phyloP scores from a whole-genome alignment of 2,113 vertebrate genomes.

The Mesembrinibis cayennensis region DNA sequence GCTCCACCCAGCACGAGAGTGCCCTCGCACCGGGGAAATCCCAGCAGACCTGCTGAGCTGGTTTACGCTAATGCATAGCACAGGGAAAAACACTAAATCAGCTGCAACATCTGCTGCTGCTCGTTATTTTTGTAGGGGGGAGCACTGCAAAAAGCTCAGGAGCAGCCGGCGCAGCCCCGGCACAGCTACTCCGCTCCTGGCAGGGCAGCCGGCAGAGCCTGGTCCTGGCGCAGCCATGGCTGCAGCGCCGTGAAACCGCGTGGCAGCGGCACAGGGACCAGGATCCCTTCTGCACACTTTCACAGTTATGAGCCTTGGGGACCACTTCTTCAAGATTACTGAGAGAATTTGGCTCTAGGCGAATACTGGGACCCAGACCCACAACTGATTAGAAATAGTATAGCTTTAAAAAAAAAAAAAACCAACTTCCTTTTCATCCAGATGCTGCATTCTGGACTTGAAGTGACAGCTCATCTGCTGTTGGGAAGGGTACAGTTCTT shows the following conservation, averaged over 20 bases:
- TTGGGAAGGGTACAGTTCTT: neutral
- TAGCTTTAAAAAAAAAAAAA: neutral
- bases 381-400: neutral
- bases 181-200: neutral
- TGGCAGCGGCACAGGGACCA: neutral
- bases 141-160: neutral
- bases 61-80: neutral
- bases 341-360: neutral
- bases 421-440: neutral
- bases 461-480: neutral
- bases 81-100: neutral
- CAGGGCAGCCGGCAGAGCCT: neutral
- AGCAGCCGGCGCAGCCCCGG: neutral
- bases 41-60: neutral
- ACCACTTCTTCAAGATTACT: neutral
- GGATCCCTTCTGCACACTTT: rapidly evolving
- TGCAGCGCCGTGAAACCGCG: rapidly evolving
- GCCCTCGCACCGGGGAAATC: neutral
- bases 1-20: neutral
- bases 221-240: rapidly evolving
- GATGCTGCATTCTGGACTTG: neutral
- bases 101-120: neutral
- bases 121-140: neutral
- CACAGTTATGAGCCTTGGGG: neutral
- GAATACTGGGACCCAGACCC: neutral